Percentiles rank a stretch among this genome's conserved stretches.
These are phyloP conservation scores for Tachypleus tridentatus DNA, from an alignment of 1,140 invertebrate genomes.

Conservation along the genomic window DNA sequence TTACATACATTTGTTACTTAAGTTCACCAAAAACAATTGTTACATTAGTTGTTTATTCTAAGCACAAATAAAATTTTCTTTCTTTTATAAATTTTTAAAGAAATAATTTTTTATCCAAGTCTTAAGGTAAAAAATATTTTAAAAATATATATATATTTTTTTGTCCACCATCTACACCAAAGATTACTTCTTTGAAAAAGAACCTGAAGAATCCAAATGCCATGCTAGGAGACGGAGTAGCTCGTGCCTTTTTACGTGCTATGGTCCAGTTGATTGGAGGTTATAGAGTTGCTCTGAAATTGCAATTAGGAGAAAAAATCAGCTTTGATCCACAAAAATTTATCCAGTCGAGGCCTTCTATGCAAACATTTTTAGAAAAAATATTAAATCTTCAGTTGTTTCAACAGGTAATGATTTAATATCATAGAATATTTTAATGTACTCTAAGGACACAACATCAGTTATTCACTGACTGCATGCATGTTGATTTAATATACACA, in stretches of 20 bases:
- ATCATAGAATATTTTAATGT: too few species aligned
- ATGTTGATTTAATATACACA: too few species aligned
- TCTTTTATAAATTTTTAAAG: background rate
- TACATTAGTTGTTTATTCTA: too few species aligned
- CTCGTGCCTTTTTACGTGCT: conserved; percentile 74
- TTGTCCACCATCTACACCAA: background rate
- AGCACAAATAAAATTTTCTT: too few species aligned
- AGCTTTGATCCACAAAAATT: conserved; percentile 77
- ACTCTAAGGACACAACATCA: too few species aligned
- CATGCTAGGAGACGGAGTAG: conserved; percentile 74
- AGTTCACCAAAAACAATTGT: too few species aligned
- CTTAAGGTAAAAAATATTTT: background rate
- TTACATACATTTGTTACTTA: too few species aligned
- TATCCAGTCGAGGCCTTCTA: conserved; percentile 62
- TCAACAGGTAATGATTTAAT: conserved; percentile 52
- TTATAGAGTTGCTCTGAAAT: conserved; percentile 73
- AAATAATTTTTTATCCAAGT: background rate
- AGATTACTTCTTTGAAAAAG: conserved; percentile 27
- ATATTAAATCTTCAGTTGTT: conserved; percentile 91
- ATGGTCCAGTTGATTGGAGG: conserved; percentile 78
- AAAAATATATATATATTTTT: too few species aligned
- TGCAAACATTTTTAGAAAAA: conserved; percentile 77
- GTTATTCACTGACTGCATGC: too few species aligned
- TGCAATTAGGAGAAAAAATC: conserved; percentile 40
- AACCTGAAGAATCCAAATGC: conserved; percentile 40